These are phyloP conservation scores for Smutsia gigantea DNA, from an alignment of 2,797 vertebrate species.

Conservation along the genomic window DNA sequence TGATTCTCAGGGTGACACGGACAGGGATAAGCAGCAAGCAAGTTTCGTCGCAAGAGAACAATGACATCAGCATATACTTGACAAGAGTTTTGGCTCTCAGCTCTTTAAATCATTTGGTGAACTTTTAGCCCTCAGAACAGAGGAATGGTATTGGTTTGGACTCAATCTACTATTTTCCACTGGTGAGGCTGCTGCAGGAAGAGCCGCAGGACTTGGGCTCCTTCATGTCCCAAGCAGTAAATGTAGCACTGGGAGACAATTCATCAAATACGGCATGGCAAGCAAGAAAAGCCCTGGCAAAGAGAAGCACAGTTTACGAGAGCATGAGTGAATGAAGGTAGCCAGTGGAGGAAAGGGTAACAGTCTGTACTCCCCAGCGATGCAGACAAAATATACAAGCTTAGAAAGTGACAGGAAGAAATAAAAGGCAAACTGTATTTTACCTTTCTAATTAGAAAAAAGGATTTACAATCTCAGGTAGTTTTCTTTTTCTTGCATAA, in stretches of 20 bases:
- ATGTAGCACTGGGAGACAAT: background rate
- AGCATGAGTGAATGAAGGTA: background rate
- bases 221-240: background rate
- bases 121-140: background rate
- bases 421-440: background rate
- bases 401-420: background rate
- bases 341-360: background rate
- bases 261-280: background rate
- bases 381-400: background rate
- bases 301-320: background rate
- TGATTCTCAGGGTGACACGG: background rate
- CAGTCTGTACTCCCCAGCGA: background rate
- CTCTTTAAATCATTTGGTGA: background rate
- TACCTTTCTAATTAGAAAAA: slow-evolving; percentile 10
- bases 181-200: background rate
- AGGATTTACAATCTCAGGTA: background rate
- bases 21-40: background rate
- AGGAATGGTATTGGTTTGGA: background rate
- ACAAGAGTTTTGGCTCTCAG: background rate
- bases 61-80: background rate
- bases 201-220: background rate
- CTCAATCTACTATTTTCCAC: background rate
- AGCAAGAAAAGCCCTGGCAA: background rate
- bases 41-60: background rate
- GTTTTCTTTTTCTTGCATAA: slow-evolving; percentile 19